Evolutionary conservation across 2,888 invertebrate species (phyloP).

Genomic region (Gari tellinella): DNA sequence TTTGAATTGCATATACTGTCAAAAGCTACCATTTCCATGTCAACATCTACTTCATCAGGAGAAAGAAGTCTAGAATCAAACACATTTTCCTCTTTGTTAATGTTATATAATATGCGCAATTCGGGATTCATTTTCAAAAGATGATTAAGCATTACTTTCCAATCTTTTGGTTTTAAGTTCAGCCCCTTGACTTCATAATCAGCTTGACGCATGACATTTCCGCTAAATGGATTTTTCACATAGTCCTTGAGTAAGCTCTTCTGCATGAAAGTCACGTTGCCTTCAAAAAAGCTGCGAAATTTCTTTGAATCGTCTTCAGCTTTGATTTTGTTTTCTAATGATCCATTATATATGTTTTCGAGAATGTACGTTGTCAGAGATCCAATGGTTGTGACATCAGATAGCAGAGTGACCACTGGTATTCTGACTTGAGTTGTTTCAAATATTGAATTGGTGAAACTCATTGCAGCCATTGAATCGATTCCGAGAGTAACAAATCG

Average conservation of each 20-base stretch:
- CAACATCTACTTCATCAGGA: slow-evolving; percentile 18
- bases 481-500: slow-evolving; percentile 57
- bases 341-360: slow-evolving; percentile 18
- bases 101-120: slow-evolving; percentile 33
- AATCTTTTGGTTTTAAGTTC: slow-evolving; percentile 29
- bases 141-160: slow-evolving; percentile 41
- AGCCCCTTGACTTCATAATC: slow-evolving; percentile 43
- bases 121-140: slow-evolving; percentile 38
- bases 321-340: not conserved
- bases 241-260: slow-evolving; percentile 30
- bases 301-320: slow-evolving; percentile 12
- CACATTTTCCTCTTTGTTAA: slow-evolving; percentile 14
- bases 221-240: slow-evolving; percentile 21
- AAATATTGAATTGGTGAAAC: slow-evolving; percentile 43
- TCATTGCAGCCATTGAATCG: slow-evolving; percentile 71
- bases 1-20: slow-evolving; percentile 24
- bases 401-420: slow-evolving; percentile 43
- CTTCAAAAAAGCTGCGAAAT: slow-evolving; percentile 11
- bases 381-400: slow-evolving; percentile 35
- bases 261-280: slow-evolving; percentile 40
- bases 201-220: slow-evolving; percentile 26
- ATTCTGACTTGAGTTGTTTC: slow-evolving; percentile 34
- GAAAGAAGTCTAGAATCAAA: slow-evolving; percentile 16
- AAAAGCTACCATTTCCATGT: slow-evolving; percentile 30
- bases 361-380: slow-evolving; percentile 25